Evolutionary conservation across 2,888 invertebrate species (phyloP).

Genomic region (Lithosia quadra): DNA sequence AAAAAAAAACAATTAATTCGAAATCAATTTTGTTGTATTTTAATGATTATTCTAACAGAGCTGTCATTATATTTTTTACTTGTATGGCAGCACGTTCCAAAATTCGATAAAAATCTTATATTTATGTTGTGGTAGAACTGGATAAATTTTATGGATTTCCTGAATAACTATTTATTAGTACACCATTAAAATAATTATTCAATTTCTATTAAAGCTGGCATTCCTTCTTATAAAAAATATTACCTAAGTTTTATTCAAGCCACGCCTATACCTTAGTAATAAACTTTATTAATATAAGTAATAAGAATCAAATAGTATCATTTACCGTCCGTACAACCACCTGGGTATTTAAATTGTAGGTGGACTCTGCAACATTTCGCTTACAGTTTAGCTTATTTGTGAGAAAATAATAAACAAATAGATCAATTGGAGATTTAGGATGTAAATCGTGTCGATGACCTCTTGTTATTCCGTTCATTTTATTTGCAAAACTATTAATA

Average conservation of each 20-base stretch:
- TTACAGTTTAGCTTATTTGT: constrained; percentile 16
- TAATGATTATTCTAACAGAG: not conserved
- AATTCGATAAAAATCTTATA: not conserved
- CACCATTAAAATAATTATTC: not conserved
- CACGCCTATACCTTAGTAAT: not conserved
- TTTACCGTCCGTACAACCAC: not conserved
- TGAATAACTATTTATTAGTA: not conserved
- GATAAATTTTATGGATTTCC: not conserved
- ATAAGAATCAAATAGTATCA: not conserved
- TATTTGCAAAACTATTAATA: constrained; percentile 10
- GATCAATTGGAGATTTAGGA: not conserved
- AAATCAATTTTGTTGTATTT: not conserved
- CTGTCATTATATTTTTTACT: not conserved
- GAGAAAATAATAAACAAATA: constrained; percentile 9
- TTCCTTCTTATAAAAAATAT: too few relatives aligned
- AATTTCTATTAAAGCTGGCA: too few relatives aligned
- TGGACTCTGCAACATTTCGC: constrained; percentile 11
- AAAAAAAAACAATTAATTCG: too few relatives aligned
- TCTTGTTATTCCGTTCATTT: constrained; percentile 5
- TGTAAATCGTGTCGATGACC: constrained; percentile 14
- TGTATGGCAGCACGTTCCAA: not conserved
- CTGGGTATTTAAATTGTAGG: constrained; percentile 2
- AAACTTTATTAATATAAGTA: not conserved
- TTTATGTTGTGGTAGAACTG: not conserved
- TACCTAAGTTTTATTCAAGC: not conserved